Base-by-base conservation (phyloP, 2,888 invertebrate genomes). In the Netelia virgata region DNA sequence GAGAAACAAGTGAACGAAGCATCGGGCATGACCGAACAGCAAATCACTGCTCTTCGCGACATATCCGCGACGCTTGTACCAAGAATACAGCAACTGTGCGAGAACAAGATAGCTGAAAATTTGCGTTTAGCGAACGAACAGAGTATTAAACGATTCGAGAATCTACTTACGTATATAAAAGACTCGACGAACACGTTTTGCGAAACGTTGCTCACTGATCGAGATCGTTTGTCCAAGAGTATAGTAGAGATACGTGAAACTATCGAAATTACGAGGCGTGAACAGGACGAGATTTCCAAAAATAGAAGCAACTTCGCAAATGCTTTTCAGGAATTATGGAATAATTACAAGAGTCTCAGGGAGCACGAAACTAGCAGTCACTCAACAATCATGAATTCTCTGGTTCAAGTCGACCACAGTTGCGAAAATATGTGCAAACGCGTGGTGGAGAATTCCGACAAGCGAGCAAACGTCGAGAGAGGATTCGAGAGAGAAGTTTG, bases 61-160 rank as follows among this genome's bases (percentile, higher is more conserved):
- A 84, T 88, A 41, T 89, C 89, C 6, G 18, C 72, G 9, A 88
- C 85, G 80, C 75, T 92, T 10, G 88, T 89, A 9, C 82, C 89
- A 11, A 89, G 88, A 81, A 89, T 92, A 28, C 83, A 88, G 1
- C 72, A 89, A 57, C 81, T 91, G 14, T 86, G 91, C 23, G 84
- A 91, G n/a, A 90, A 88, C 69, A 90, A 89, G 80, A 89, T 92
- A 20, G 87, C 89, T 9, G 88, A 90, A 57, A 91, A 91, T 83
- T 86, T 93, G 16, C 87, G 85, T 28, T 43, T 55, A 5, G 74
- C 92, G n/a, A 88, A 88, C 20, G 77, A 89, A 10, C 85, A 88
- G 55, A 84, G 90, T 10, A 86, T 86, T 14, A 69, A 87, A 47
- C 92, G 91, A 78, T 85, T 93, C 28, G 86, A 90, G 70, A 72